A percentile compares a stretch with the other conserved stretches of the same genome.
Evolutionary conservation across 2,113 vertebrate genomes (phyloP).

Genomic region (Vidua chalybeata): DNA sequence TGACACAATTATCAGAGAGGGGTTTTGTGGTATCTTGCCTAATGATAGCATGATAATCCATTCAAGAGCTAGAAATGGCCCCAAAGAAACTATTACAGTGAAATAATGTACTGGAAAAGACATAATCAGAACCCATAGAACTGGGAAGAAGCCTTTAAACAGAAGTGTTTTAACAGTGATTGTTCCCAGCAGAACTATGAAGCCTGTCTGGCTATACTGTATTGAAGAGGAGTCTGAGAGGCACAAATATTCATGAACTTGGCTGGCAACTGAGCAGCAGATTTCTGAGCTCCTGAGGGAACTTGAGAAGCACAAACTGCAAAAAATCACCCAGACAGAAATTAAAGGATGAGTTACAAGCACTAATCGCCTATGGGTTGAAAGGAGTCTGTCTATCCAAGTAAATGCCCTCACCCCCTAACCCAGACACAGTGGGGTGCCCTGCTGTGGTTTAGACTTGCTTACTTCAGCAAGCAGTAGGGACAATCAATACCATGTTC

Average conservation of each 20-base stretch:
- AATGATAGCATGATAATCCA: neutral
- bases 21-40: neutral
- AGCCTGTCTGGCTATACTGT: neutral
- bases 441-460: neutral
- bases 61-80: neutral
- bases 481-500: neutral
- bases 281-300: neutral
- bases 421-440: fast-evolving
- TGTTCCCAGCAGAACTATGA: slow-evolving; percentile 5
- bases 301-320: neutral
- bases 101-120: neutral
- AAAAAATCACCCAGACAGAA: neutral
- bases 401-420: neutral
- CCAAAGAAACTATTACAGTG: neutral
- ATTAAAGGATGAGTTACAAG: neutral
- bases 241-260: neutral
- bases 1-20: neutral
- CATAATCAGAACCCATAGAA: neutral
- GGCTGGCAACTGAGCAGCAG: neutral
- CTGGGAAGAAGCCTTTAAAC: neutral
- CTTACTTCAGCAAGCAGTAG: neutral
- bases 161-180: neutral
- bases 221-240: neutral
- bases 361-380: neutral
- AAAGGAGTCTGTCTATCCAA: neutral